Base-by-base conservation (phyloP, 2,113 vertebrate species). In the Oostethus manadensis region DNA sequence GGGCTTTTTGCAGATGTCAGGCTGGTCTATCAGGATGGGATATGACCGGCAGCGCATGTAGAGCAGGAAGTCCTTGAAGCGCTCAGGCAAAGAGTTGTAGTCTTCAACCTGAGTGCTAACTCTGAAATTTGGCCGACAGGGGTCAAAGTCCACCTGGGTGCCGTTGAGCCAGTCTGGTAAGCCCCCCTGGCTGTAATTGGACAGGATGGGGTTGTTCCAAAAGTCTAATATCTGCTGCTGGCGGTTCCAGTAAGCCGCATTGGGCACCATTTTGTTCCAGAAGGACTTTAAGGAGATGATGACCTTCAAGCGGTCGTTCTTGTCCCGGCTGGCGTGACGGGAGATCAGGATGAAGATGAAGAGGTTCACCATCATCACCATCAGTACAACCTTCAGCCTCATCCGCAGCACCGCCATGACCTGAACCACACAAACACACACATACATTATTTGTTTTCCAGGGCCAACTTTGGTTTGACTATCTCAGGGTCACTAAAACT, bases 11-110 rank as follows among this genome's bases (percentile, higher is more conserved):
- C 92, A 93, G 49, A 92, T 77, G 0, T 56, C 17, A 0, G 90
- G 89, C 71, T 91, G 89, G 60, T 93, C 84, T 40, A 87, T 59
- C 66, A 88, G 66, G 2, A 74, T 72, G 0, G 86, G 87, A 67
- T 92, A 92, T 9, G 85, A 85, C 20, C 92, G 85, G 70, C 93
- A 94, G 33, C 72, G 86, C 63, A 92, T 91, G 5, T 91, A 90
- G 3, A 89, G 68, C 50, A 94, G 54, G 62, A 96, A 94, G 79
- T 89, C 88, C 58, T 84, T 89, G 48, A 92, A 91, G 56, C 88
- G 87, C 15, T 70, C 66, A 0, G 92, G 89, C 8, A 93, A 89
- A 1, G 88, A 83, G 38, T 76, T 53, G n/a, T 90, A 92, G 53
- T 93, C 90, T 1, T 86, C 86, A 45, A 94, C 84, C 62, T 85